A percentile compares a stretch with the other conserved stretches of the same genome.
These are phyloP conservation scores for Coelinius sp. DNA, from an alignment of 2,888 invertebrate genomes.

Conservation along the genomic window DNA sequence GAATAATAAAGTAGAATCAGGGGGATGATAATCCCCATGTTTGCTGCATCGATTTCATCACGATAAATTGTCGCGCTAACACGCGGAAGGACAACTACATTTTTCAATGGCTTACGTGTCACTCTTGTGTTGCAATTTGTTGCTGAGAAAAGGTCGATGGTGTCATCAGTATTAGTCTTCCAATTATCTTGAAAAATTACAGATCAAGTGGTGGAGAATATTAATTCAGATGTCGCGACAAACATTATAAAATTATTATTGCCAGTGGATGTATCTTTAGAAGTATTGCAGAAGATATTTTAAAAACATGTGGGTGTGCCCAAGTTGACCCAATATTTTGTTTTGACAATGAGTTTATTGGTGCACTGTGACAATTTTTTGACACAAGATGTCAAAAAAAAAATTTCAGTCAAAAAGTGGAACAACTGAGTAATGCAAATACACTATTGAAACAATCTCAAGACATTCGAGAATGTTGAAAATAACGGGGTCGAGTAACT, in stretches of 20 bases:
- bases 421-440: conserved; percentile 20
- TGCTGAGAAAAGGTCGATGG: conserved; percentile 22
- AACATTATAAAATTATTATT: neutral
- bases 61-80: neutral
- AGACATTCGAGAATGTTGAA: conserved; percentile 19
- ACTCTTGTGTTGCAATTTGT: conserved; percentile 13
- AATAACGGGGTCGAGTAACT: conserved; percentile 34
- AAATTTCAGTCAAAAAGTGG: neutral
- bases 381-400: neutral
- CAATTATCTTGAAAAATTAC: conserved; percentile 15
- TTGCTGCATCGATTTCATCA: neutral
- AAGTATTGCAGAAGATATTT: neutral
- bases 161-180: neutral
- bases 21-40: neutral
- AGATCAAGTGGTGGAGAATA: neutral
- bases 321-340: neutral
- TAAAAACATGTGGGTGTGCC: too few species aligned
- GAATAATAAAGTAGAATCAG: neutral
- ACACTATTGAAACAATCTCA: neutral
- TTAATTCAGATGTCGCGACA: neutral
- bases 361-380: neutral
- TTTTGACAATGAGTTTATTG: neutral
- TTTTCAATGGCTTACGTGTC: neutral
- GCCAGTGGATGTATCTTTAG: neutral
- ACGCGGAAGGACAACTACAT: conserved; percentile 4